Base-by-base conservation (phyloP, 1,140 invertebrate species). In the Chrysopa pallens region DNA sequence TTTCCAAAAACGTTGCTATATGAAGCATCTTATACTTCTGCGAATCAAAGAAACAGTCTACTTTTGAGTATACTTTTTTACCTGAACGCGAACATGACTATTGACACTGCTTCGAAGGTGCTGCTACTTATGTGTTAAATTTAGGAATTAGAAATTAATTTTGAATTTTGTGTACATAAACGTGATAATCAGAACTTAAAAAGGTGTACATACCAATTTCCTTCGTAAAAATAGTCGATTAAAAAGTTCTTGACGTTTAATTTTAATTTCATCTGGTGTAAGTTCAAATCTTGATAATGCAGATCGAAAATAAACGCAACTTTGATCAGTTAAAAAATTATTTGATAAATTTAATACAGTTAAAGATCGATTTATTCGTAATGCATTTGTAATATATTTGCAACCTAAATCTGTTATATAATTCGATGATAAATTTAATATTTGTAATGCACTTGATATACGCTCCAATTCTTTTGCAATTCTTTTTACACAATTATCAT, bases 311-410 rank as follows among this genome's bases (percentile, higher is more conserved):
- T 29, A 9, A 6, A 17, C 13, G 6, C 48, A 47, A 6, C 52
- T 59, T 6, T 37, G 42, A 9, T 59, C 51, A 8, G 42, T 44
- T 43, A 62, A 55, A 28, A 47, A 46, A 36, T 61, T 62, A 31
- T 60, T 47, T 4, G 53, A 43, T 14, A 62, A 42, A 44, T 57
- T 59, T n/a, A 61, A 14, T 5, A 46, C 50, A 17, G 52, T 42
- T 29, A 62, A 48, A 17, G 44, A 49, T 6, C 59, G 51, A 13
- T 52, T 51, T 6, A n/a, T 46, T 14, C 29, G 51, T 44, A 43
- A 48, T 23, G 39, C 45, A 41, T 13, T n/a, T 38, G 38, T 51
- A 43, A 54, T 13, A 11, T 40, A 36, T 31, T 9, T 9, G 9
- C 35, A 23, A 4, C 50, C 50, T 23, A 42, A 40, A 36, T 50